Evolutionary conservation across 1,140 invertebrate species (phyloP).

Genomic region (Drosophila teissieri): DNA sequence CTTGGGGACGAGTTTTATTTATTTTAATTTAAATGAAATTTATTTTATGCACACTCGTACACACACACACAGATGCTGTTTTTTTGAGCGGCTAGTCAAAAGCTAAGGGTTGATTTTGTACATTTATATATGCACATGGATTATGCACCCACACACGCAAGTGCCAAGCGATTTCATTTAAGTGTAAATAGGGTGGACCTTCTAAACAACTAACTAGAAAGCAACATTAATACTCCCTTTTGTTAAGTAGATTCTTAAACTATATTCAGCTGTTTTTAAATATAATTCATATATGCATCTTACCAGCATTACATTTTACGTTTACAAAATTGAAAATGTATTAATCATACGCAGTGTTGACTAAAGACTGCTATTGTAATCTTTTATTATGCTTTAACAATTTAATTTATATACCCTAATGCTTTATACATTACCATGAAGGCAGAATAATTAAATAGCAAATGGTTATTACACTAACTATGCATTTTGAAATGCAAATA

Average conservation of each 20-base stretch:
- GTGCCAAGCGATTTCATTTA: constrained; percentile 18
- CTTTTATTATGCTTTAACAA: too few species aligned
- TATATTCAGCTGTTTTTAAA: too few species aligned
- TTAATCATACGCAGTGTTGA: too few species aligned
- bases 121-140: constrained; percentile 52
- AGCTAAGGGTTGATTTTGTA: constrained; percentile 56
- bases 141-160: constrained; percentile 44
- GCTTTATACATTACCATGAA: too few species aligned
- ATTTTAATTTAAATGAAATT: constrained; percentile 83
- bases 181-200: constrained; percentile 24
- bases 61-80: constrained; percentile 28
- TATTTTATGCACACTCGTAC: constrained; percentile 67
- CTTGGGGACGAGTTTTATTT: constrained; percentile 64
- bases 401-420: too few species aligned
- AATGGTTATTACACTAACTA: not conserved
- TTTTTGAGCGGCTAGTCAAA: constrained; percentile 52
- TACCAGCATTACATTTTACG: too few species aligned
- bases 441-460: too few species aligned
- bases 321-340: too few species aligned
- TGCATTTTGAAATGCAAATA: not conserved
- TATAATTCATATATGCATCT: too few species aligned
- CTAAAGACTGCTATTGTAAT: too few species aligned
- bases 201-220: constrained; percentile 1
- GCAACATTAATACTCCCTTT: not conserved
- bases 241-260: too few species aligned